phyloP scores from a whole-genome alignment of 2,113 vertebrate species.

The Rhinoptilus africanus region DNA sequence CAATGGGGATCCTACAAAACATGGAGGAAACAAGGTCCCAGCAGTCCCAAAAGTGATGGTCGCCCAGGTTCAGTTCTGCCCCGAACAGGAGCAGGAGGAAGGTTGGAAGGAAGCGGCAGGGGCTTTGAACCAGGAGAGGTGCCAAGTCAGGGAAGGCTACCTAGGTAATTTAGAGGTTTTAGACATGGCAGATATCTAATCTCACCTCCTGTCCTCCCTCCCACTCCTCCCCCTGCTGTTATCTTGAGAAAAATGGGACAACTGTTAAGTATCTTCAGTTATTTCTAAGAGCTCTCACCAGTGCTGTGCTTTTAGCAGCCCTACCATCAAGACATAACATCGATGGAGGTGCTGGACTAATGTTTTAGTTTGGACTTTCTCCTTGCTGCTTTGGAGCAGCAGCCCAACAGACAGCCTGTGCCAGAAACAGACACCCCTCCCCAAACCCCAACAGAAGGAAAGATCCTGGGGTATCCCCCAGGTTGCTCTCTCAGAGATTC shows the following conservation, averaged over 20 bases:
- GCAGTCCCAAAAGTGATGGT: accelerated
- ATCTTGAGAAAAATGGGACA: background rate
- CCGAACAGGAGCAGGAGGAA: background rate
- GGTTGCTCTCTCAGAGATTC: background rate
- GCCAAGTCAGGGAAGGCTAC: background rate
- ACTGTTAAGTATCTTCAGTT: background rate
- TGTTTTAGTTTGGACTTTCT: background rate
- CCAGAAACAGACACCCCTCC: background rate
- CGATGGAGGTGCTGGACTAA: background rate
- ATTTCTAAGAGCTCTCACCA: background rate
- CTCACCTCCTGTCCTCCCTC: background rate
- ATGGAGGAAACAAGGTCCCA: background rate
- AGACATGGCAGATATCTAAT: background rate
- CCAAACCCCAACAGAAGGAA: background rate
- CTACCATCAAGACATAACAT: background rate
- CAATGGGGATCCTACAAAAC: background rate
- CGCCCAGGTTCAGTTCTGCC: background rate
- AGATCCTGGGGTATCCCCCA: background rate
- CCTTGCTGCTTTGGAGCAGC: background rate
- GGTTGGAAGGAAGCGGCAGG: background rate
- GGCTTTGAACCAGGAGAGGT: background rate
- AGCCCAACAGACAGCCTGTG: background rate
- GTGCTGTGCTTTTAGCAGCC: background rate
- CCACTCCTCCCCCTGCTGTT: background rate
- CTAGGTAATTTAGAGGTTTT: background rate